A percentile compares a stretch with the other conserved stretches of the same genome.
phyloP scores from a whole-genome alignment of 2,113 vertebrate species.

The Morphnarchus princeps region DNA sequence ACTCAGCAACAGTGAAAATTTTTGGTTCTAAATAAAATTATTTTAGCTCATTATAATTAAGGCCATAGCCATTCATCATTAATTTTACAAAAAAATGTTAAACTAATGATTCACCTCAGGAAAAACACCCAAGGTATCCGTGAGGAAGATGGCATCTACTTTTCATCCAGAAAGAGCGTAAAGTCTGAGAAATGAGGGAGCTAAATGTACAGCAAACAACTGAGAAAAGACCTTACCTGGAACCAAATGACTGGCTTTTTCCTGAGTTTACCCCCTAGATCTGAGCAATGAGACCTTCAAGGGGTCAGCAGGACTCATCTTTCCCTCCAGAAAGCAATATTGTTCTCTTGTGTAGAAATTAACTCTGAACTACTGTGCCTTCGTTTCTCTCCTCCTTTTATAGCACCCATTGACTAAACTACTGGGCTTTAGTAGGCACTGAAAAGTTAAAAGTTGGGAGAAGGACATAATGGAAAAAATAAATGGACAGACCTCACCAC shows the following conservation, averaged over 20 bases:
- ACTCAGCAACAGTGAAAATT: not conserved
- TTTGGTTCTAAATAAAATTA: not conserved
- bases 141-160: not conserved
- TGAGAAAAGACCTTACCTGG: not conserved
- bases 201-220: not conserved
- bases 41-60: not conserved
- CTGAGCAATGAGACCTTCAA: not conserved
- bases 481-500: not conserved
- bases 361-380: not conserved
- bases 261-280: not conserved
- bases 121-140: not conserved
- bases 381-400: not conserved
- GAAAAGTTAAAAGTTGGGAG: not conserved
- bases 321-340: not conserved
- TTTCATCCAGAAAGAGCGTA: not conserved
- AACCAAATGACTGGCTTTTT: not conserved
- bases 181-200: not conserved
- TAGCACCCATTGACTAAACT: not conserved
- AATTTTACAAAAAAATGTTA: not conserved
- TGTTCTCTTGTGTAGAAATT: not conserved
- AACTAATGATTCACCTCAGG: not conserved
- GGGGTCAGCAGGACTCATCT: not conserved
- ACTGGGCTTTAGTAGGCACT: not conserved
- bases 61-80: not conserved
- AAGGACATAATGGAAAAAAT: not conserved